Base-by-base conservation (phyloP, 2,113 vertebrate genomes). In the Tragelaphus buxtoni region DNA sequence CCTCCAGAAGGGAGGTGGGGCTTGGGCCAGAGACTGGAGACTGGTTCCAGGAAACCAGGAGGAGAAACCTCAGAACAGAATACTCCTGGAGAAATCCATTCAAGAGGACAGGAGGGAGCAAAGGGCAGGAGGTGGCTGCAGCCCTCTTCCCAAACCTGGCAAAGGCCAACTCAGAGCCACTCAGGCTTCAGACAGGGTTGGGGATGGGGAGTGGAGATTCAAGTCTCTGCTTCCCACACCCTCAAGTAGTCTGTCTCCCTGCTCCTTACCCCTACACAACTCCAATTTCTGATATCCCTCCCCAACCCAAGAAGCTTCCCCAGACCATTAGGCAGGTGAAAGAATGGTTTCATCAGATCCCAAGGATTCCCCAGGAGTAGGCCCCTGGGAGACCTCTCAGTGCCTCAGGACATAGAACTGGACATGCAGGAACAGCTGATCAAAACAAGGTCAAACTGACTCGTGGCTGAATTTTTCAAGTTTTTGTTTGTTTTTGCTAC, bases 341-440 rank as follows among this genome's bases (percentile, higher is more conserved):
- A 85, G 56, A 6, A 24, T 9, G 51, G 9, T 28, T 45, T 88
- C 39, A 6, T 39, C 69, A 61, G 58, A 85, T 17, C 42, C 42
- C 76, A 49, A 42, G 39, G 24, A n/a, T 14, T 69, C 63, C 82
- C n/a, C 51, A 35, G 58, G 63, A 79, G 32, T n/a, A 35, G 47
- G 30, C 28, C 32, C 28, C 32, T 1, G 6, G 20, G n/a, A 86
- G 24, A 0, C 1, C 9, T 47, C 61, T n/a, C 11, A 5, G 7
- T 6, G 74, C 20, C 47, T 84, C 80, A 22, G 61, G 35, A 83
- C 32, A 60, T 49, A 86, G 55, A 30, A 69, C 9, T 5, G 45
- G 45, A 42, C 60, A 7, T 35, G 32, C 0, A 0, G 22, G 22
- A 91, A 10, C 18, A 20, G 22, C 32, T 28, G 0, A 3, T 30